Base-by-base conservation (phyloP, 2,888 invertebrate genomes). In the Metopia argyrocephala region DNA sequence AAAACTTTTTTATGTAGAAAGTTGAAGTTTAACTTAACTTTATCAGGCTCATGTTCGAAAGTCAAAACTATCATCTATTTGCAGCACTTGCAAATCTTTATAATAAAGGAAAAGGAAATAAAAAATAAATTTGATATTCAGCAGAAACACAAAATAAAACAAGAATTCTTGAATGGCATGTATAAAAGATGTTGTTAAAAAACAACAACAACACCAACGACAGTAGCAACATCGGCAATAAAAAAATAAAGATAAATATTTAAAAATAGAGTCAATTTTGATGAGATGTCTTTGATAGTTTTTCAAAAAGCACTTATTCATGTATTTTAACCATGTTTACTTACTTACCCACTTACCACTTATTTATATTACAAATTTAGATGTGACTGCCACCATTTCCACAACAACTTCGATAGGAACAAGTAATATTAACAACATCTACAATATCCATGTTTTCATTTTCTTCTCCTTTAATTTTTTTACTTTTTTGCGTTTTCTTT, bases 281-380 rank as follows among this genome's bases (percentile, higher is more conserved):
- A 65, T 79, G 57, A 74, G 75, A 76, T 66, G 75, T 61, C 61
- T 65, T 61, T 76, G 54, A 38, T 57, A 70, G 59, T 76, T 70
- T 71, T 50, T 20, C 2, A 15, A 59, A 38, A 79, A 74, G 62
- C 54, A 62, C 31, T 65, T 73, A 62, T 57, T 73, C 68, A 71
- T 78, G 61, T 66, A 27, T 27, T 21, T 25, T 28, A 28, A 54
- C 15, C 21, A 28, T 18, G 50, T 15, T 45, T 9, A 20, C 48
- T n/a, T 20, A 28, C 18, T 3, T 1, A 65, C 62, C 12, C 38
- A 28, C 52, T 52, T n/a, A 18, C 20, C 1, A 20, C 23, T n/a
- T 15, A 2, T 21, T 25, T 45, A 61, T 61, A 48, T 31, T 61
- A 66, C 59, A 59, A 59, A 27, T 61, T 62, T 54, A 25, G 21